Evolutionary conservation across 1,140 invertebrate species (phyloP).

Genomic region (Vanessa tameamea): DNA sequence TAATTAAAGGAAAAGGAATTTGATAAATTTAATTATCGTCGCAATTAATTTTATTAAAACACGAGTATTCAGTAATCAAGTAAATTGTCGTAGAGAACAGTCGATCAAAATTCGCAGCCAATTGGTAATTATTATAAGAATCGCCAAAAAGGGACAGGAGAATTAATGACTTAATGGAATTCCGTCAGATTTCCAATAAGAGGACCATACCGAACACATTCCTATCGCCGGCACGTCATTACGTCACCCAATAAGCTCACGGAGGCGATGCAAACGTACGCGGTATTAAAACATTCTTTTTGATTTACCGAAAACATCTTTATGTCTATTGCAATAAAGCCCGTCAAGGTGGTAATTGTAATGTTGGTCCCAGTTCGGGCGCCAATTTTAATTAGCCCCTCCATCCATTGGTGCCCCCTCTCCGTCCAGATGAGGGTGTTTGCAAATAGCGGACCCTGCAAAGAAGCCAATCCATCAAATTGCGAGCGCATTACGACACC

Average conservation of each 20-base stretch:
- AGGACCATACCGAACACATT: constrained; percentile 38
- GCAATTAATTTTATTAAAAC: not conserved
- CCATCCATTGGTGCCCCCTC: constrained; percentile 35
- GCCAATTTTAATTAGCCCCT: constrained; percentile 78
- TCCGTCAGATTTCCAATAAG: constrained; percentile 47
- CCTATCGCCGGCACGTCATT: constrained; percentile 48
- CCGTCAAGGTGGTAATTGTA: constrained; percentile 24
- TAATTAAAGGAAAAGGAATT: too few relatives aligned
- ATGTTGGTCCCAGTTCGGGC: constrained; percentile 54
- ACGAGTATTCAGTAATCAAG: not conserved
- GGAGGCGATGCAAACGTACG: constrained; percentile 54
- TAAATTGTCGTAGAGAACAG: constrained; percentile 25
- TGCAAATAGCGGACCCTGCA: constrained; percentile 74
- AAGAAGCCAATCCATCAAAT: constrained; percentile 81
- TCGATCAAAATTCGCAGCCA: constrained; percentile 32
- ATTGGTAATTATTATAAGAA: constrained; percentile 40
- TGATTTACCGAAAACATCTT: constrained; percentile 34
- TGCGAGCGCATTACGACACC: constrained; percentile 76
- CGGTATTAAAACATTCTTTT: constrained; percentile 37
- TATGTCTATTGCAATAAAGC: constrained; percentile 35
- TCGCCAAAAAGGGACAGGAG: constrained; percentile 37
- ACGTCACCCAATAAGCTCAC: constrained; percentile 60
- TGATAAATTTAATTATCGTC: not conserved
- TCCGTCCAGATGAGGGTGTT: constrained; percentile 73
- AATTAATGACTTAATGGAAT: constrained; percentile 41